These are phyloP conservation scores for Hypomecis punctinalis DNA, from an alignment of 2,888 invertebrate species.

Conservation along the genomic window DNA sequence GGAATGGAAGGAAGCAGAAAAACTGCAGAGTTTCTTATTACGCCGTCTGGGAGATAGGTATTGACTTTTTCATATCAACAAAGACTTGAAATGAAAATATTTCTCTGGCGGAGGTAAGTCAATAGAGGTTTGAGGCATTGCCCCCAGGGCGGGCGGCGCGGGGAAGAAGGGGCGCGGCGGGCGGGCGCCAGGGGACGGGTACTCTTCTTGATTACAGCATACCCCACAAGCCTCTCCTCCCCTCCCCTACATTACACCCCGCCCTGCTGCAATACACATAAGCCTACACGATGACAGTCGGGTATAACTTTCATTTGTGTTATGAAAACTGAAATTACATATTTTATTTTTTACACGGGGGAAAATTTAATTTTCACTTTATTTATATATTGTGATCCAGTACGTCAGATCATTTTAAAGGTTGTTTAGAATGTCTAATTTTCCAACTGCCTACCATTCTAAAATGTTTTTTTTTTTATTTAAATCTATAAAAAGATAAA, in stretches of 20 bases:
- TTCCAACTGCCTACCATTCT: no score
- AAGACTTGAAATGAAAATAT: conserved; percentile 74
- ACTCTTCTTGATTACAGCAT: conserved; percentile 85
- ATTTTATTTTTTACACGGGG: conserved; percentile 33
- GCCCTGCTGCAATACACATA: conserved; percentile 68
- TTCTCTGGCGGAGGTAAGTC: conserved; percentile 77
- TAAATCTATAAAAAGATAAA: no score
- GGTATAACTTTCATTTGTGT: conserved; percentile 58
- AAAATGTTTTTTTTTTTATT: no score
- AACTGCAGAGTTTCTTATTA: conserved; percentile 38
- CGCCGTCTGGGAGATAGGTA: conserved; percentile 52
- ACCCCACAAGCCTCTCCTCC: conserved; percentile 58
- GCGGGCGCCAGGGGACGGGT: conserved; percentile 79
- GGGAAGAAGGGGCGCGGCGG: conserved; percentile 39
- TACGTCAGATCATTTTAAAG: no score
- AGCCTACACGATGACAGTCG: conserved; percentile 70
- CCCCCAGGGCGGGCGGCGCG: conserved; percentile 66
- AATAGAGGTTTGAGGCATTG: conserved; percentile 83
- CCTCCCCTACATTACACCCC: conserved; percentile 55
- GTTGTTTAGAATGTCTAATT: no score
- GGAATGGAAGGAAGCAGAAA: conserved; percentile 28
- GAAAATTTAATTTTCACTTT: conserved; percentile 11
- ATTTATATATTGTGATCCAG: no score
- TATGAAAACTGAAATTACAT: conserved; percentile 48
- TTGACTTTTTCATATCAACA: conserved; percentile 73